These are phyloP conservation scores for Pantherophis vulpinus DNA, from an alignment of 2,797 vertebrate species.

Conservation along the genomic window DNA sequence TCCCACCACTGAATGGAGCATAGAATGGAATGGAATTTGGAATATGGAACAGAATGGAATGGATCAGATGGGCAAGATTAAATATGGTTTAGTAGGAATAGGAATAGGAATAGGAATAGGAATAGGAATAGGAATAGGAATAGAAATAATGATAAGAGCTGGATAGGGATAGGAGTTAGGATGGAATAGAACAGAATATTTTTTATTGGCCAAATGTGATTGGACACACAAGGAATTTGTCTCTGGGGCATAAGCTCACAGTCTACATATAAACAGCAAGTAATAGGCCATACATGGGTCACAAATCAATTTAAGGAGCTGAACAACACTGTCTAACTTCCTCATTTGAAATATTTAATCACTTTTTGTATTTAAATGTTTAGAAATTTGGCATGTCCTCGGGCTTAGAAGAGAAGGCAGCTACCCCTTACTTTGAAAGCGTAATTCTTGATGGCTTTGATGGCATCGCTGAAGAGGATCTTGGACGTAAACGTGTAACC, in stretches of 20 bases:
- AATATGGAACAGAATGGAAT: no score
- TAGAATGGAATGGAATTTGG: no score
- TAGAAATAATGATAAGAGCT: no score
- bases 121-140: no score
- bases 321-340: not conserved
- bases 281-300: not conserved
- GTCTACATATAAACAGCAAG: not conserved
- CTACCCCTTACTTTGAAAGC: constrained; percentile 85
- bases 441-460: constrained; percentile 87
- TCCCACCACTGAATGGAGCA: no score
- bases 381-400: not conserved
- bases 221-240: not conserved
- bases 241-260: not conserved
- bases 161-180: no score
- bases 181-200: not conserved
- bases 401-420: not conserved
- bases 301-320: not conserved
- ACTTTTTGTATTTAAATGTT: not conserved
- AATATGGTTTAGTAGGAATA: no score
- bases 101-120: no score
- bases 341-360: not conserved
- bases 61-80: no score
- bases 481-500: constrained; percentile 96
- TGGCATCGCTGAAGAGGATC: constrained; percentile 90
- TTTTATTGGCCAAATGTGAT: not conserved